Evolutionary conservation across 2,113 vertebrate species (phyloP), one percentile per base, ranked within the genome.

Genomic region (Crotalus tigris): DNA sequence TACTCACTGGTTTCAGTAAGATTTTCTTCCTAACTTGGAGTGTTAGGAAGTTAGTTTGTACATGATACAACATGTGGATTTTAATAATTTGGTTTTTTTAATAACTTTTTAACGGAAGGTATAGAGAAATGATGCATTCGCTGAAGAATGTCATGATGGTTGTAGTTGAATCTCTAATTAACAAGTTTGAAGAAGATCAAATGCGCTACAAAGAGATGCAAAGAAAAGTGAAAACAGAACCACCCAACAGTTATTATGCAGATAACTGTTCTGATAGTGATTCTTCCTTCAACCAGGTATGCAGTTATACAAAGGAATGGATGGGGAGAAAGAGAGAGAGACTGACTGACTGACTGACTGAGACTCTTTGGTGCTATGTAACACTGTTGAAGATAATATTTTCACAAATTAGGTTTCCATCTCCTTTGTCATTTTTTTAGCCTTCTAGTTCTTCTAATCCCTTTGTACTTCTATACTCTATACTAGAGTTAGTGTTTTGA

Each of bases 201-300:
- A 95, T 98, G 81, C 97, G 69, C 94, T 97, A 98, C 95, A 98
- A 98, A 93, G 98, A 98, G 93, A 95, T 97, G 96, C 96, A 97
- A 86, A 95, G 94, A 94, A 98, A 97, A 95, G 95, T 94, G 44
- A 97, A 97, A 85, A 98, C 95, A 12, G 97, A 98, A 93, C 96
- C 88, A 92, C 97, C 96, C 33, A 97, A 93, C 95, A 98, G 97
- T 95, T 98, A 95, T 85, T 98, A 97, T 92, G 97, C 96, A 0
- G 99, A 99, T 97, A 99, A 98, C 96, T 99, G 98, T 97, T 99
- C 99, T 7, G 99, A 99, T 95, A 99, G 99, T n/a, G 99, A 99
- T 96, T 99, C 98, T 0, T 99, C 98, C 0, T 99, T 99, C 93
- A 99, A 98, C 95, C 99, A 99, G 98, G 99, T 99, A 90, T 59